Percentiles rank a stretch among this genome's conserved stretches.
Conservation (phyloP, 1,140 invertebrate genomes). For the Sinonovacula constricta region DNA sequence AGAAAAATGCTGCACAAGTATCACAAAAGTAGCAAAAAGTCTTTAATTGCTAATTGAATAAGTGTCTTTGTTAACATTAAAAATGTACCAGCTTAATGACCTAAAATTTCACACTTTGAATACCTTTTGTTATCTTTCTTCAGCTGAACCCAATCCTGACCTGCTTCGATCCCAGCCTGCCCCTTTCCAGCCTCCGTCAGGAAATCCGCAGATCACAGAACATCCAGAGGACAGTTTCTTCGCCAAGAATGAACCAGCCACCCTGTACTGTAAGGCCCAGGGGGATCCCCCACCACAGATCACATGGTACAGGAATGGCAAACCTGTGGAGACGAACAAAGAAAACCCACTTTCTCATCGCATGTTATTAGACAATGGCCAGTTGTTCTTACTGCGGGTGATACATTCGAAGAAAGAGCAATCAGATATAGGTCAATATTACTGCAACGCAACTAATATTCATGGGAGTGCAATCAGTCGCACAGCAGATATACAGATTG, state of each 20-base stretch:
- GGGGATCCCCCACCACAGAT: constrained; percentile 92
- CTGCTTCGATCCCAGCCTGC: too few species aligned
- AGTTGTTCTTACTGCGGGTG: constrained; percentile 93
- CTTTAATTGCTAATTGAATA: too few species aligned
- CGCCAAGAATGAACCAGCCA: constrained; percentile 86
- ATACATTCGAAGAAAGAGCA: constrained; percentile 77
- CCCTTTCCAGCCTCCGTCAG: not conserved
- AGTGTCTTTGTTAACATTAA: too few species aligned
- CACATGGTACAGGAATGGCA: constrained; percentile 86
- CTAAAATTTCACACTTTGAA: too few species aligned
- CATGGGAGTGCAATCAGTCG: constrained; percentile 90
- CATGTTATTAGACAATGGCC: constrained; percentile 92
- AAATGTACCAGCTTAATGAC: too few species aligned
- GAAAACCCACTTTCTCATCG: constrained; percentile 89
- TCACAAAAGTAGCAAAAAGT: too few species aligned
- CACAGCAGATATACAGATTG: constrained; percentile 95
- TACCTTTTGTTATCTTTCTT: too few species aligned
- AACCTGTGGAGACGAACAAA: constrained; percentile 80
- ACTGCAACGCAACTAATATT: constrained; percentile 93
- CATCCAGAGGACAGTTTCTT: constrained; percentile 95
- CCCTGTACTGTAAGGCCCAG: constrained; percentile 82
- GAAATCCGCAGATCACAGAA: constrained; percentile 91
- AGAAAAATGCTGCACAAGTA: too few species aligned
- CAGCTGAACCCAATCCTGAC: too few species aligned
- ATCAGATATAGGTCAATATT: constrained; percentile 83